Evolutionary conservation across 2,797 vertebrate species (phyloP).

Genomic region (Alcedo atthis): DNA sequence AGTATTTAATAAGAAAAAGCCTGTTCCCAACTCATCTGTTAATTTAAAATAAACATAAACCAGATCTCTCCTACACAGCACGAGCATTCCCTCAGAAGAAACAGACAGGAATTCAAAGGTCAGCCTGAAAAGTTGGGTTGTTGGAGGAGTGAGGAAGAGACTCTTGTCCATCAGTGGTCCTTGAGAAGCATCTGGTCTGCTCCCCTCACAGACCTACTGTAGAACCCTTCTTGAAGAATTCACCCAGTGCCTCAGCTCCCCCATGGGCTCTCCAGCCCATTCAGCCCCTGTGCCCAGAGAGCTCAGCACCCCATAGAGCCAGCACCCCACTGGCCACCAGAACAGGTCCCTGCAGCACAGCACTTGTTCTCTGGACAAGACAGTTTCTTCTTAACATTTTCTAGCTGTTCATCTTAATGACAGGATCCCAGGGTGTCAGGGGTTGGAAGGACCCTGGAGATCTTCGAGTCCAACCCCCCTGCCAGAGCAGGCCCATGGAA

Average conservation of each 20-base stretch:
- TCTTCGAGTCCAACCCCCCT: too few relatives aligned
- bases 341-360: not conserved
- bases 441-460: too few relatives aligned
- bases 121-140: not conserved
- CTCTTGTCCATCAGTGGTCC: not conserved
- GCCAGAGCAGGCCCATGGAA: too few relatives aligned
- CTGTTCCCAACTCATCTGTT: conserved; percentile 30
- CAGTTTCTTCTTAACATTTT: not conserved
- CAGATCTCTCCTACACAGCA: conserved; percentile 30
- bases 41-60: conserved; percentile 53
- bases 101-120: conserved; percentile 8
- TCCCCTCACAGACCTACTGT: not conserved
- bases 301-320: not conserved
- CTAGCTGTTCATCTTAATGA: accelerated
- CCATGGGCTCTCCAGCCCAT: accelerated
- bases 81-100: not conserved
- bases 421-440: too few relatives aligned
- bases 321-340: not conserved
- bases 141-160: not conserved
- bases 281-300: accelerated
- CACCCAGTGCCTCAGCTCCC: not conserved
- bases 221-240: not conserved
- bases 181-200: not conserved
- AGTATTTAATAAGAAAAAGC: conserved; percentile 52
- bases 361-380: not conserved